Base-by-base conservation (phyloP, 2,797 vertebrate species). In the Cirrhinus molitorella region DNA sequence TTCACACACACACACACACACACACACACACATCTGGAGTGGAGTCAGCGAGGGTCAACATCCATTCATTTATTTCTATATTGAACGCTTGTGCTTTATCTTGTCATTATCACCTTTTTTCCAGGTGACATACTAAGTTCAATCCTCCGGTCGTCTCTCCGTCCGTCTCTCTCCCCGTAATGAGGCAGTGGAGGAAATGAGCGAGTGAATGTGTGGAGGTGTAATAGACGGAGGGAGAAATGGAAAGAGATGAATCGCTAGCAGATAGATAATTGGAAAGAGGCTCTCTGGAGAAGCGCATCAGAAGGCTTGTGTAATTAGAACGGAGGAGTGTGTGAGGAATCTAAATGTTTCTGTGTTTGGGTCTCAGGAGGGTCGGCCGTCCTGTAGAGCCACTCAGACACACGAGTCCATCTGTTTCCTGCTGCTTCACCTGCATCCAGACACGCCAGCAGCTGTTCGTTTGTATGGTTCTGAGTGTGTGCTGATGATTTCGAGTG, bases 261-360 rank as follows among this genome's bases (percentile, higher is more conserved):
- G 81, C 47, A 76, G 72, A 77, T 28, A 76, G 73, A 83, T 83
- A 83, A 83, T 83, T 83, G 81, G 81, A 76, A 68, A 55, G 81
- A 68, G 72, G 34, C 59, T 82, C 80, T 82, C 80, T 17, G 55
- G 80, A 81, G 80, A 73, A 65, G 79, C 25, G 67, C 68, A 74
- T 73, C 80, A 65, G 70, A 81, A 37, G 47, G 61, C 34, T 77
- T 31, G 81, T 59, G 73, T 83, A 83, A 83, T 83, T 77, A 83
- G 81, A 77, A 31, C 17, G 49, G 57, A 76, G 23, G 81, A 83
- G 81, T 68, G 81, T 76, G 73, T 76, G 81, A 77, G 37, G 81
- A 83, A 83, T 76, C 61, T 67, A 77, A 83, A 76, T 83, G 81
- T 83, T 77, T 82, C 59, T 75, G 57, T 63, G 45, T 51, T 81